Evolutionary conservation across 2,113 vertebrate species (phyloP), one percentile per base, ranked within the genome.

Genomic region (Corythornis vintsioides): DNA sequence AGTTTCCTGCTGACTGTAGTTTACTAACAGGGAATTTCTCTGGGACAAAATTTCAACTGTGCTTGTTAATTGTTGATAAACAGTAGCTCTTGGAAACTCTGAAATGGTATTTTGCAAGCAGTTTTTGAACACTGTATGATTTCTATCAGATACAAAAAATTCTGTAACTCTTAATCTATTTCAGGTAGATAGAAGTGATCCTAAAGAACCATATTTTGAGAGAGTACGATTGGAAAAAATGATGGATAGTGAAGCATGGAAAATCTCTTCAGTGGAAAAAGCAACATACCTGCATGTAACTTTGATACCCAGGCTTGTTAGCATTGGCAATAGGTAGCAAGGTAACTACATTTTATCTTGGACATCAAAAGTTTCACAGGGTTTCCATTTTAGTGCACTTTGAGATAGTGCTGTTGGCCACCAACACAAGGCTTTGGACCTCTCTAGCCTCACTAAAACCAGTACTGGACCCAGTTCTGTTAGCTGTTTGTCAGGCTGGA

Each of bases 361-460:
- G 29, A 13, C 61, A 74, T 60, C 20, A 16, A 3, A 50, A 33
- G 11, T 73, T 83, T 22, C 42, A 4, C 9, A 56, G 2, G 43
- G 43, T 20, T 48, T 53, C 31, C 47, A 25, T 57, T 76, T 63
- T 60, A 25, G 10, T 45, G 13, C 81, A 28, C 25, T 57, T 79
- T 21, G 48, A 63, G n/a, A 9, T 57, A 1, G 1, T 60, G 10
- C 10, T 40, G 0, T 6, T 72, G 33, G 33, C 40, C 52, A 60
- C 38, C 25, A 9, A 0, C 25, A 33, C 19, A 63, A 5, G 59
- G 47, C 43, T 78, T 78, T 24, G 66, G 19, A 53, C 22, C 11
- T 64, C 15, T 38, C 1, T 69, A 18, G 83, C 29, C 45, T 71
- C 17, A 11, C 13, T 56, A 28, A 31, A 69, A 7, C 19, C 9